Conservation (phyloP, 2,113 vertebrate species). For the Stegastes partitus region DNA sequence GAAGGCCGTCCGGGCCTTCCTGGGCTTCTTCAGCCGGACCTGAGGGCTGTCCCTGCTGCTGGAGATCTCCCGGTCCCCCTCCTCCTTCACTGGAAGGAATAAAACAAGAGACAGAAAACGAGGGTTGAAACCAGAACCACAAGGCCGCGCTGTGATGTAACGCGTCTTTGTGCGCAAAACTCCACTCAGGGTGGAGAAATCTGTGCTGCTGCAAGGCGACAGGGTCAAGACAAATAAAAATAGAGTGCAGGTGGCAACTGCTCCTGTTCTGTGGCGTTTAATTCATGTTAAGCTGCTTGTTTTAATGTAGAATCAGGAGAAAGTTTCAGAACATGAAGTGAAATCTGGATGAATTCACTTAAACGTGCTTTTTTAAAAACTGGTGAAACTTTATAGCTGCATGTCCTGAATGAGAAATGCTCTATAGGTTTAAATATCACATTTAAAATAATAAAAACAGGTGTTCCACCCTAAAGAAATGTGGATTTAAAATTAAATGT, state of each 20-base stretch:
- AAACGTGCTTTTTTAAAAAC: no score
- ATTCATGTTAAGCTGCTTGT: background rate
- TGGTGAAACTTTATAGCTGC: no score
- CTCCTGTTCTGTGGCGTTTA: background rate
- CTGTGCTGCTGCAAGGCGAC: slow-evolving; percentile 7
- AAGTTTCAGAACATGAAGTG: background rate
- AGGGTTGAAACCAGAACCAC: background rate
- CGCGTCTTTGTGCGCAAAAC: background rate
- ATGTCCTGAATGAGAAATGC: no score
- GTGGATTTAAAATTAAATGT: no score
- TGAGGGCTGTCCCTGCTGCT: slow-evolving; percentile 97
- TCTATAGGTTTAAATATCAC: no score
- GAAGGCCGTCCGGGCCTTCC: slow-evolving; percentile 98
- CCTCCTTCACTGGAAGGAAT: slow-evolving; percentile 92
- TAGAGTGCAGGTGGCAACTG: background rate
- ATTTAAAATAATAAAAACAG: background rate
- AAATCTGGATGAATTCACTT: no score
- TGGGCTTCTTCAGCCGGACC: slow-evolving; percentile 95
- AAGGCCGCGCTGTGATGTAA: background rate
- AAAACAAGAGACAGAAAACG: background rate
- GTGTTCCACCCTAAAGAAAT: no score
- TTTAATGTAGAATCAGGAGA: background rate
- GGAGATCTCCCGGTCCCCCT: slow-evolving; percentile 97
- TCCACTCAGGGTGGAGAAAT: slow-evolving; percentile 3
- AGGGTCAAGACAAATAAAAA: background rate